A percentile compares a stretch with the other conserved stretches of the same genome.
Evolutionary conservation across 2,797 vertebrate genomes (phyloP).

Genomic region (Hippoglossus hippoglossus): DNA sequence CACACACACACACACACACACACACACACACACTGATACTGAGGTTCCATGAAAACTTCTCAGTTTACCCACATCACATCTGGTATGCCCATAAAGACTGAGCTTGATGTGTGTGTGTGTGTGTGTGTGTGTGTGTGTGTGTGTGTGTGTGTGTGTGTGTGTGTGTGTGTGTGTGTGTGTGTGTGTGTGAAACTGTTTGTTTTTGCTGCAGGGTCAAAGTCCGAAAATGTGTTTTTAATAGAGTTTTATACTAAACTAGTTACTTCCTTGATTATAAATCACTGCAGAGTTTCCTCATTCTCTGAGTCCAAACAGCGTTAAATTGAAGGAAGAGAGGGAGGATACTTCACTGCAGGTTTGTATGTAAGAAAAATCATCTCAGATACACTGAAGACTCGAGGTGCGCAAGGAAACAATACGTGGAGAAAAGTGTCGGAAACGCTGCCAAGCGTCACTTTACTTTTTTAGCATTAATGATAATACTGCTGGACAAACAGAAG

Average conservation of each 20-base stretch:
- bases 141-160: too few species aligned
- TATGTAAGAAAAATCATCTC: neutral
- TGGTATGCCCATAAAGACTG: too few species aligned
- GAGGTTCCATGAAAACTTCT: too few species aligned
- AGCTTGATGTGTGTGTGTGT: too few species aligned
- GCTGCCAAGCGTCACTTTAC: neutral
- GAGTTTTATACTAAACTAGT: neutral
- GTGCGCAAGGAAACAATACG: neutral
- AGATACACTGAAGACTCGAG: neutral
- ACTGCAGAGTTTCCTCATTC: conserved; percentile 62
- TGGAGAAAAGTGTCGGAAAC: neutral
- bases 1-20: too few species aligned
- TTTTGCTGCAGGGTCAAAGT: neutral
- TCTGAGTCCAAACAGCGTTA: neutral
- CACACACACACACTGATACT: too few species aligned
- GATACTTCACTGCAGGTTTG: conserved; percentile 11
- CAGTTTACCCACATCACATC: too few species aligned
- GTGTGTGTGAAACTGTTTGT: too few species aligned
- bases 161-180: too few species aligned
- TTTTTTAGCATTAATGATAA: neutral
- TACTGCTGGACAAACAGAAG: conserved; percentile 5
- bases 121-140: too few species aligned
- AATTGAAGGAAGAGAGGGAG: neutral
- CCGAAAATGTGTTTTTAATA: too few species aligned
- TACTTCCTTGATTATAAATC: conserved; percentile 65